phyloP scores from a whole-genome alignment of 2,888 invertebrate genomes.

The Latrodectus hesperus region DNA sequence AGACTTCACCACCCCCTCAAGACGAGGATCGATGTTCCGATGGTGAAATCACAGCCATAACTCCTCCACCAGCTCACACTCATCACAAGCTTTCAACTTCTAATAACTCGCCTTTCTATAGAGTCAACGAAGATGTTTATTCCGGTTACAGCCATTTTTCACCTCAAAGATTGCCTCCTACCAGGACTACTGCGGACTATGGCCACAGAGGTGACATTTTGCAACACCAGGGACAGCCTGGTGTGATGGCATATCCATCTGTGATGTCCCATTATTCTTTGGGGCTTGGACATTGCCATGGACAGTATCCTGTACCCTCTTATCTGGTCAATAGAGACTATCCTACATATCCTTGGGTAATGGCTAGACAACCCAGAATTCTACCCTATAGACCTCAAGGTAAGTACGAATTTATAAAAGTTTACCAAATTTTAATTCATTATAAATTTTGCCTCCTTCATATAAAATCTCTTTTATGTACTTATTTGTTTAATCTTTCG shows the following conservation, averaged over 20 bases:
- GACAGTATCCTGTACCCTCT: slow-evolving; percentile 61
- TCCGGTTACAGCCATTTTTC: slow-evolving; percentile 30
- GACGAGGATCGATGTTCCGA: slow-evolving; percentile 44
- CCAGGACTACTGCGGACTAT: slow-evolving; percentile 29
- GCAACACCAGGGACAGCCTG: background rate
- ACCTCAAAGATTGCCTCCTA: slow-evolving; percentile 14
- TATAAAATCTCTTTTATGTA: too few relatives aligned
- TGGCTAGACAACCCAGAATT: slow-evolving; percentile 61
- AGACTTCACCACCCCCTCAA: background rate
- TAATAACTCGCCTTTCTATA: slow-evolving; percentile 9
- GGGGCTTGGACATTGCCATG: slow-evolving; percentile 50
- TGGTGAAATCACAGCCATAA: slow-evolving; percentile 28
- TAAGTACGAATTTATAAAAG: slow-evolving; percentile 14
- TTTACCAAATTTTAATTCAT: background rate
- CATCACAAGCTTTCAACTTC: slow-evolving; percentile 37
- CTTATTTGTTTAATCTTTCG: too few relatives aligned
- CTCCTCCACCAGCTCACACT: slow-evolving; percentile 49
- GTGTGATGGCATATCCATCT: slow-evolving; percentile 37
- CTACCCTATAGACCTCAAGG: slow-evolving; percentile 64
- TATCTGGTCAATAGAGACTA: slow-evolving; percentile 66
- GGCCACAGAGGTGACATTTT: slow-evolving; percentile 26
- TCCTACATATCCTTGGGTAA: slow-evolving; percentile 50
- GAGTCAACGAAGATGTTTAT: slow-evolving; percentile 44
- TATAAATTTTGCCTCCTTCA: background rate
- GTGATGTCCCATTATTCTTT: slow-evolving; percentile 58